phyloP scores from a whole-genome alignment of 2,888 invertebrate species.

The Cryptophagus acutangulus region DNA sequence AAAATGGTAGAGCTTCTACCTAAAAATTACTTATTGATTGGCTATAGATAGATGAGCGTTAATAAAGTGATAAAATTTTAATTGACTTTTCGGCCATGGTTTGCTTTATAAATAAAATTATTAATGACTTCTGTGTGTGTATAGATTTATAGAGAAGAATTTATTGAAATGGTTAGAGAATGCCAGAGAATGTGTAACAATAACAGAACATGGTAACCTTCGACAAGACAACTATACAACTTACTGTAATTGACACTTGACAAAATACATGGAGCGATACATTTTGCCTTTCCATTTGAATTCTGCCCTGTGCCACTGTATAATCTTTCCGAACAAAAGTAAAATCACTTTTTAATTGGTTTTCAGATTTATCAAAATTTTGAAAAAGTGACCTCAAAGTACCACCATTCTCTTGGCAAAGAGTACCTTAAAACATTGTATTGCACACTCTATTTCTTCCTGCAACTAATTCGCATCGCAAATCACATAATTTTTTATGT shows the following conservation, averaged over 20 bases:
- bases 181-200: constrained; percentile 9
- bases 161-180: neutral
- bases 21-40: too few relatives aligned
- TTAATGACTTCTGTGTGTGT: constrained; percentile 1
- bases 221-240: constrained; percentile 4
- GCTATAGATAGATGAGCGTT: too few relatives aligned
- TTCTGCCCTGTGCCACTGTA: neutral
- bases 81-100: constrained; percentile 8
- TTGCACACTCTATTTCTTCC: neutral
- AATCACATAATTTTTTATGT: too few relatives aligned
- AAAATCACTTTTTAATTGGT: too few relatives aligned
- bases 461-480: too few relatives aligned
- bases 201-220: constrained; percentile 4
- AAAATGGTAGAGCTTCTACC: too few relatives aligned
- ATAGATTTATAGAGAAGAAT: too few relatives aligned
- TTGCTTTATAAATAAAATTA: constrained; percentile 7
- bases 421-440: neutral
- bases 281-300: constrained; percentile 11
- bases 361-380: too few relatives aligned
- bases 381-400: too few relatives aligned
- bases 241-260: constrained; percentile 13
- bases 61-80: too few relatives aligned
- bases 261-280: constrained; percentile 6
- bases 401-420: too few relatives aligned
- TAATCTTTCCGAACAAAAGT: neutral